A percentile compares a stretch with the other conserved stretches of the same genome.
phyloP scores from a whole-genome alignment of 2,888 invertebrate genomes.

The Unio pictorum region DNA sequence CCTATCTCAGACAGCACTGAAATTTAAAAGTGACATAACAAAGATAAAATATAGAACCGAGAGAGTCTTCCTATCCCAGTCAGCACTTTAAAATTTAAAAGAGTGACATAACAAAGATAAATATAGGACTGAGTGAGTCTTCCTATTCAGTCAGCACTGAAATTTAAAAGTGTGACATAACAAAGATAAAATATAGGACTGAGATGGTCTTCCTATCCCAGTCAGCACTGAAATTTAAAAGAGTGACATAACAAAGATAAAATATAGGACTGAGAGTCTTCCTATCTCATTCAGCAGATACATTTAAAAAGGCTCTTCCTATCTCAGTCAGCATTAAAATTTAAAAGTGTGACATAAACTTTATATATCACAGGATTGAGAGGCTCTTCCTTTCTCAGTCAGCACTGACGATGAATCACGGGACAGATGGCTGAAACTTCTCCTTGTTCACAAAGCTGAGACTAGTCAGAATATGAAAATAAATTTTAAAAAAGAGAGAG shows the following conservation, averaged over 20 bases:
- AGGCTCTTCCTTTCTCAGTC: background rate
- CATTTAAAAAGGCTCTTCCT: background rate
- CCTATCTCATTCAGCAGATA: background rate
- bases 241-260: background rate
- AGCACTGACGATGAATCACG: too few relatives aligned
- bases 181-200: constrained; percentile 76
- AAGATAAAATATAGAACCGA: constrained; percentile 77
- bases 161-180: constrained; percentile 6
- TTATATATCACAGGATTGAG: too few relatives aligned
- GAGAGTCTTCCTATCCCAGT: constrained; percentile 86
- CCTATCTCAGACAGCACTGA: too few relatives aligned
- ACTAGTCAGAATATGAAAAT: too few relatives aligned
- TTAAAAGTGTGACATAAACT: too few relatives aligned
- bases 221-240: constrained; percentile 77
- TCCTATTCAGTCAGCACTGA: constrained; percentile 87
- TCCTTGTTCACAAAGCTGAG: background rate
- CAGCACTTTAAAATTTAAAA: constrained; percentile 76
- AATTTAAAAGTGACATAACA: constrained; percentile 5
- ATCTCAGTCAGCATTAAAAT: background rate
- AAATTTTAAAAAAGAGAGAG: too few relatives aligned
- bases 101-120: constrained; percentile 1
- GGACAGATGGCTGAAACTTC: background rate
- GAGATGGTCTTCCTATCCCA: constrained; percentile 86
- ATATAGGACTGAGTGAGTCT: constrained; percentile 84
- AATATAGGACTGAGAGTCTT: background rate